Percentiles rank a stretch among this genome's conserved stretches.
Evolutionary conservation across 2,797 vertebrate genomes (phyloP).

Genomic region (Paguma larvata): DNA sequence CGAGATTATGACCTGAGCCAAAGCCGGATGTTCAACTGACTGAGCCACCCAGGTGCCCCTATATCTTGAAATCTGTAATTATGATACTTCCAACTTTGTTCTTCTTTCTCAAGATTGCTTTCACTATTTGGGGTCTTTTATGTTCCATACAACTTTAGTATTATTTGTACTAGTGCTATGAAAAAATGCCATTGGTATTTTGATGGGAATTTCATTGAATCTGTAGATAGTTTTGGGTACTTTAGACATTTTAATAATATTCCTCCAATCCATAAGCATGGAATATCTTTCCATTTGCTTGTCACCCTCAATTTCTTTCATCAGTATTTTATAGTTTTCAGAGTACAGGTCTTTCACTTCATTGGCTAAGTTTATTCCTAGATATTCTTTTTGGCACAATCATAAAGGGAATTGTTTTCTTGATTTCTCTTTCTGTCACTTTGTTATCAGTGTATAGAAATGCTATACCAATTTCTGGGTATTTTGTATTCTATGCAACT

Average conservation of each 20-base stretch:
- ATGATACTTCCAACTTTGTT: not conserved
- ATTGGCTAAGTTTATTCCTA: not conserved
- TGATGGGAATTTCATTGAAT: not conserved
- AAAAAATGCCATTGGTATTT: not conserved
- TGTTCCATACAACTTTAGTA: not conserved
- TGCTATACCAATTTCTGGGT: not conserved
- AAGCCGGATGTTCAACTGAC: too few relatives aligned
- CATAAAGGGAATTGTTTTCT: not conserved
- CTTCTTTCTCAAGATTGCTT: not conserved
- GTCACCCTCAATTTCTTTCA: not conserved
- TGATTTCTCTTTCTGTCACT: not conserved
- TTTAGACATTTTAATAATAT: not conserved
- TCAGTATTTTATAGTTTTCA: not conserved
- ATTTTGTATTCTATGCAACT: not conserved
- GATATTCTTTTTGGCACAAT: not conserved
- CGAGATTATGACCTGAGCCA: too few relatives aligned
- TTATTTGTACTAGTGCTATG: not conserved
- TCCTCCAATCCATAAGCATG: not conserved
- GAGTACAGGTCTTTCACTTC: not conserved
- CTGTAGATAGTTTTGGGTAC: not conserved
- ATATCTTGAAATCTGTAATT: not conserved
- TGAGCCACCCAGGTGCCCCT: too few relatives aligned
- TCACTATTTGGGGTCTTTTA: not conserved
- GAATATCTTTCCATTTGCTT: not conserved
- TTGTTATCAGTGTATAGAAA: not conserved